Conservation (phyloP, 2,113 vertebrate genomes). For the Gopherus evgoodei region DNA sequence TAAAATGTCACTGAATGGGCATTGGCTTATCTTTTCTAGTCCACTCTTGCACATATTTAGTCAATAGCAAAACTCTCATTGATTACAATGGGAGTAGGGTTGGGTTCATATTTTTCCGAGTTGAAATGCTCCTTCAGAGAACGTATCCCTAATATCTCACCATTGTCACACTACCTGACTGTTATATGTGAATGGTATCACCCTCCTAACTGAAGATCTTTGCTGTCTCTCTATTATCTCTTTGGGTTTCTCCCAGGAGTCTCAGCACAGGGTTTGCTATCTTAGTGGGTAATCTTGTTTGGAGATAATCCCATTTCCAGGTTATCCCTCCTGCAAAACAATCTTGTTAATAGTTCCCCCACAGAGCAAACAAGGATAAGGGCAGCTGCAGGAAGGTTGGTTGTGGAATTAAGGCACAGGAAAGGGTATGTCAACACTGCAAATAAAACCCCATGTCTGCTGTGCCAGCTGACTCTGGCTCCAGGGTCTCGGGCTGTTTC, state of each 20-base stretch:
- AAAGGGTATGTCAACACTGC: background rate
- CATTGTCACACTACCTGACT: background rate
- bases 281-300: background rate
- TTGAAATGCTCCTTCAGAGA: background rate
- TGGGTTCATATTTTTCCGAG: background rate
- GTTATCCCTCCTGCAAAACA: background rate
- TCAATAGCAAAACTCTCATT: background rate
- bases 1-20: background rate
- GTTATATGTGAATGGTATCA: background rate
- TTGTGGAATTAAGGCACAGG: background rate
- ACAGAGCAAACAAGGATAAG: background rate
- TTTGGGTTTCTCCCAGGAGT: background rate
- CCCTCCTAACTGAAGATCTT: background rate
- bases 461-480: background rate
- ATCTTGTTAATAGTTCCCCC: background rate
- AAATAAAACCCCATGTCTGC: background rate
- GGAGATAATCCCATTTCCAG: conserved; percentile 12
- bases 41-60: background rate
- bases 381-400: background rate
- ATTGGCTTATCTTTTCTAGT: background rate
- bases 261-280: background rate
- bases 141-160: background rate
- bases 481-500: background rate
- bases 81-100: background rate
- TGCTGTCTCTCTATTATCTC: background rate